These are phyloP conservation scores for Adelosebastes latens DNA, from an alignment of 2,797 vertebrate species.

Conservation along the genomic window DNA sequence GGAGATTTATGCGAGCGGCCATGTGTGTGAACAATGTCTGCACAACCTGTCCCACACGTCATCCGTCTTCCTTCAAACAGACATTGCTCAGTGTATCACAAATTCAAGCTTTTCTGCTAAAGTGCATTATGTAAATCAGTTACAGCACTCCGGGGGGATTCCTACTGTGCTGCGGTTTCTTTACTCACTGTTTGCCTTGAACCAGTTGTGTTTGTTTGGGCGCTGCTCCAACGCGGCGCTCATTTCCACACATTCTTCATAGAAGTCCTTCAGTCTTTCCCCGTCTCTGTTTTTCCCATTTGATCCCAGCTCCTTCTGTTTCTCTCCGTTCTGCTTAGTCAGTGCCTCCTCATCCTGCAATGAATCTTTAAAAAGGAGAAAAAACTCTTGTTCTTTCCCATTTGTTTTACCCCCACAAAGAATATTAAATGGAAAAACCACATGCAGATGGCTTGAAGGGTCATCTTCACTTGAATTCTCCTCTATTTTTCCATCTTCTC, in stretches of 20 bases:
- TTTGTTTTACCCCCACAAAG: background rate
- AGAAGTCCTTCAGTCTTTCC: slow-evolving; percentile 81
- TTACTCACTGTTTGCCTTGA: slow-evolving; percentile 86
- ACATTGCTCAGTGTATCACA: slow-evolving; percentile 38
- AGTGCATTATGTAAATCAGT: slow-evolving; percentile 72
- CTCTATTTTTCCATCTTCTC: slow-evolving; percentile 19
- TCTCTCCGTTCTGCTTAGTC: slow-evolving; percentile 71
- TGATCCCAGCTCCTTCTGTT: slow-evolving; percentile 57
- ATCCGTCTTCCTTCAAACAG: slow-evolving; percentile 41
- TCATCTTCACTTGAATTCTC: slow-evolving; percentile 30
- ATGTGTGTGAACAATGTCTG: slow-evolving; percentile 10
- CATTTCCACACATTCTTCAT: slow-evolving; percentile 83
- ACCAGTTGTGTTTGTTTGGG: slow-evolving; percentile 81
- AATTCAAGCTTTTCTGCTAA: slow-evolving; percentile 54
- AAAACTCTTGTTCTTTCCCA: slow-evolving; percentile 30
- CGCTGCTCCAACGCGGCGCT: slow-evolving; percentile 72
- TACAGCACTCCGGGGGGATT: slow-evolving; percentile 63
- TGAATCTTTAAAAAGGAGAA: slow-evolving; percentile 75
- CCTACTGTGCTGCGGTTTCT: slow-evolving; percentile 63
- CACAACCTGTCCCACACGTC: slow-evolving; percentile 31
- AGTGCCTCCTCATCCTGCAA: slow-evolving; percentile 73
- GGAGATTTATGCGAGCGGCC: background rate
- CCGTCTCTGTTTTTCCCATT: slow-evolving; percentile 76
- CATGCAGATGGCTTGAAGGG: slow-evolving; percentile 42
- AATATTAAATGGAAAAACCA: slow-evolving; percentile 59